These are phyloP conservation scores for Aromia moschata DNA, from an alignment of 2,888 invertebrate genomes.

Conservation along the genomic window DNA sequence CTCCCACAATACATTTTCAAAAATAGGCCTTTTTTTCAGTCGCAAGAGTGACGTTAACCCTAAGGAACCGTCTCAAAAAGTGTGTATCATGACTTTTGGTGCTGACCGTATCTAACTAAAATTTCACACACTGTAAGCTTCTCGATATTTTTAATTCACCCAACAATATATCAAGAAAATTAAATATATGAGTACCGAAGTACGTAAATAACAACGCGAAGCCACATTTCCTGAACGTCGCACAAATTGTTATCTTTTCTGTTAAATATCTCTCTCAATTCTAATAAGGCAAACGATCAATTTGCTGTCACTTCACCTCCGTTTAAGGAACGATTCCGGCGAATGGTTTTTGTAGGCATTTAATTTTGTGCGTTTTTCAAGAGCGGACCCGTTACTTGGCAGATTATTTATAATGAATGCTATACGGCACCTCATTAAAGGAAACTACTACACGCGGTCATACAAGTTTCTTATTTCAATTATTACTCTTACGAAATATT, in stretches of 20 bases:
- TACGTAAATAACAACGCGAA: conserved; percentile 35
- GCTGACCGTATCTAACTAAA: too few species aligned
- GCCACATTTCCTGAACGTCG: conserved; percentile 27
- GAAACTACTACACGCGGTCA: neutral
- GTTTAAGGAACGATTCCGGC: conserved; percentile 37
- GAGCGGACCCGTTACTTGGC: conserved; percentile 7
- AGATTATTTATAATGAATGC: conserved; percentile 12
- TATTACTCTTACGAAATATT: conserved; percentile 1
- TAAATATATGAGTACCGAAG: conserved; percentile 37
- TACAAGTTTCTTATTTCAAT: neutral
- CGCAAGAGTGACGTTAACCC: too few species aligned
- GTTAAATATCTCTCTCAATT: conserved; percentile 42
- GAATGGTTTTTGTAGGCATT: conserved; percentile 21
- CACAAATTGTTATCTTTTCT: conserved; percentile 47
- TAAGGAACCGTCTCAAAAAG: too few species aligned
- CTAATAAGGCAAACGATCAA: conserved; percentile 50
- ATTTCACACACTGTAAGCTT: too few species aligned
- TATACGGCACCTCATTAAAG: neutral
- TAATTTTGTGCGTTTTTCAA: conserved; percentile 23
- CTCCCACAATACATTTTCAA: too few species aligned
- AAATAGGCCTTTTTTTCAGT: too few species aligned
- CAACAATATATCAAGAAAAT: too few species aligned
- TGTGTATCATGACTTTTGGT: too few species aligned
- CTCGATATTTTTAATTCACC: too few species aligned
- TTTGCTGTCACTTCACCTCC: conserved; percentile 43